phyloP scores from a whole-genome alignment of 2,113 vertebrate genomes.

The Corynorhinus townsendii region DNA sequence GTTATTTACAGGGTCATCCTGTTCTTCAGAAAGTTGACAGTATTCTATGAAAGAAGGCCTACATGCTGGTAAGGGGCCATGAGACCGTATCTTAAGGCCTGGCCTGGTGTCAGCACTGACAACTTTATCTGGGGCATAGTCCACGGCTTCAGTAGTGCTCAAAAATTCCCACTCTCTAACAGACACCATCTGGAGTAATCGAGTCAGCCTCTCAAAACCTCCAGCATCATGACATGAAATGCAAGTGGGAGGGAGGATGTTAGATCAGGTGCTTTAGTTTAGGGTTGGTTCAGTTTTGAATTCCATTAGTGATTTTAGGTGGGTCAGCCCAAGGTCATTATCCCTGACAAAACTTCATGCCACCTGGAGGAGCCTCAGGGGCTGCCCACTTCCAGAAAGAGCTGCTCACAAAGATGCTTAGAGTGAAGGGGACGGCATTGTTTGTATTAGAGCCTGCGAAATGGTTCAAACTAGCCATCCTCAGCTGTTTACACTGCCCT shows the following conservation, averaged over 20 bases:
- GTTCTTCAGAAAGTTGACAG: no score
- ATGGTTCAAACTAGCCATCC: background rate
- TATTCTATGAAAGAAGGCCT: no score
- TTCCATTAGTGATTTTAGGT: background rate
- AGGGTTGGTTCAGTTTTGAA: background rate
- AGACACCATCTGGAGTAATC: background rate
- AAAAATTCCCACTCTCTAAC: no score
- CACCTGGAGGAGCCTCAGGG: background rate
- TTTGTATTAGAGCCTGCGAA: background rate
- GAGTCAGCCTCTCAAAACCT: background rate
- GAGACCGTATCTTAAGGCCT: no score
- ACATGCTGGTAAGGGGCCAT: no score
- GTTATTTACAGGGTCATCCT: no score
- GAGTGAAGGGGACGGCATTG: background rate
- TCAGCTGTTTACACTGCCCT: background rate
- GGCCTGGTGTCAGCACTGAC: no score
- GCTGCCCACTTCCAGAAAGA: background rate
- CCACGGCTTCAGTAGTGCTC: no score
- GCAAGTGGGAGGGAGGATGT: background rate
- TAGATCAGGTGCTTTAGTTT: background rate
- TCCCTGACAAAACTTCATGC: background rate
- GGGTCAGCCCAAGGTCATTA: background rate
- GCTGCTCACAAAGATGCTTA: background rate
- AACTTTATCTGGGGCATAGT: no score
- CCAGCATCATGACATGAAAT: no score